A percentile compares a stretch with the other conserved stretches of the same genome.
Conservation (phyloP, 2,888 invertebrate genomes). For the Acholoe squamosa region DNA sequence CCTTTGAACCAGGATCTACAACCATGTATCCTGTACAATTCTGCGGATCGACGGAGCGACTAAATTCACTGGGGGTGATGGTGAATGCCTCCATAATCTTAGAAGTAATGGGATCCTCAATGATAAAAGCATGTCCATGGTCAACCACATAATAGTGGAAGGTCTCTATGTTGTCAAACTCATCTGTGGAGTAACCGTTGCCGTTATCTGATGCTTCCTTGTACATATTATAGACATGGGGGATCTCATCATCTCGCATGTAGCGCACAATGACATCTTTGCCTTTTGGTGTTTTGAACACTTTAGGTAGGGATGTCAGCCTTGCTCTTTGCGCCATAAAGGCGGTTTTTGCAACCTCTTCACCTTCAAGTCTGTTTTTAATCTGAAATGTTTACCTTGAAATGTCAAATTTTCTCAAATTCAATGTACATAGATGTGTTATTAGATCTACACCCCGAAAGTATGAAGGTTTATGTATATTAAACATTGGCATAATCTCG, state of each 20-base stretch:
- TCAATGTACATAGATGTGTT: no score
- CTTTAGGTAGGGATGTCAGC: neutral
- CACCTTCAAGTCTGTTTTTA: no score
- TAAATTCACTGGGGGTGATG: neutral
- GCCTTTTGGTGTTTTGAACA: neutral
- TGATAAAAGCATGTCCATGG: neutral
- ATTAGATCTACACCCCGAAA: no score
- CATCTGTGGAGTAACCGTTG: neutral
- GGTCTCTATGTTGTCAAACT: neutral
- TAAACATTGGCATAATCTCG: no score
- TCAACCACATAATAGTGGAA: slow-evolving; percentile 28
- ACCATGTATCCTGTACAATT: neutral
- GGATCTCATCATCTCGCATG: neutral
- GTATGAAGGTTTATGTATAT: no score
- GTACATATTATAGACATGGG: neutral
- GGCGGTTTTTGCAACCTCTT: neutral
- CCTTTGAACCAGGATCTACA: neutral
- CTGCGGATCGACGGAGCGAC: neutral
- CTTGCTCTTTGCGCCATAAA: neutral
- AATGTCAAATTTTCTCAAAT: no score
- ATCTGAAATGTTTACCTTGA: no score
- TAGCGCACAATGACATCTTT: neutral
- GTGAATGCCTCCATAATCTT: neutral
- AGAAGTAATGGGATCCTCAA: neutral
- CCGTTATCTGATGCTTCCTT: neutral